These are phyloP conservation scores for Thumatha senex DNA, from an alignment of 2,888 invertebrate genomes.

Conservation along the genomic window DNA sequence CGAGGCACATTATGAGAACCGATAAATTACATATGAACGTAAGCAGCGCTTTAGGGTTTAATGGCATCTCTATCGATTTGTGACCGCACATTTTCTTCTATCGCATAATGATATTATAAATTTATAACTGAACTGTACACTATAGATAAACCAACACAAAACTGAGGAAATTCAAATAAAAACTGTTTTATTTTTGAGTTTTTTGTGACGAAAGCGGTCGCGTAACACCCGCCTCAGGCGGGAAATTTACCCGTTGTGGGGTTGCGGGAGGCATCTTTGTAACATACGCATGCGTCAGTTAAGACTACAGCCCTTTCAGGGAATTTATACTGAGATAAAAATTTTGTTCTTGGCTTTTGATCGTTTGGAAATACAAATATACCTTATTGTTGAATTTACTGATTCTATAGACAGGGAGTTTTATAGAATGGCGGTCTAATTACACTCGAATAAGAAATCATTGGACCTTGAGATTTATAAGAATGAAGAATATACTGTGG, in stretches of 20 bases:
- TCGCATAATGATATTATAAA: background rate
- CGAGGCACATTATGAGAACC: conserved; percentile 68
- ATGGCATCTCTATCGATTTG: conserved; percentile 47
- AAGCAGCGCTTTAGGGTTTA: conserved; percentile 44
- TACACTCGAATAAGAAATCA: background rate
- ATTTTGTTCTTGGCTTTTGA: conserved; percentile 37
- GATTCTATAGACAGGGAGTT: conserved; percentile 5
- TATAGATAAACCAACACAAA: conserved; percentile 9
- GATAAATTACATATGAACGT: conserved; percentile 55
- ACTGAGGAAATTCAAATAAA: conserved; percentile 15
- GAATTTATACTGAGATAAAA: conserved; percentile 30
- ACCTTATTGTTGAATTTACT: conserved; percentile 17
- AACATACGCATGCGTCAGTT: conserved; percentile 61
- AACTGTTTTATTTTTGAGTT: conserved; percentile 22
- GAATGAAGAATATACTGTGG: no score
- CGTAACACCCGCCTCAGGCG: conserved; percentile 57
- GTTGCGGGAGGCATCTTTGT: conserved; percentile 41
- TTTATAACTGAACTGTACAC: conserved; percentile 1
- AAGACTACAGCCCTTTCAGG: conserved; percentile 21
- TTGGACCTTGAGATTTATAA: no score
- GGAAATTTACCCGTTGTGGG: conserved; percentile 49
- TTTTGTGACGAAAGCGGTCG: conserved; percentile 39
- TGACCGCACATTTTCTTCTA: conserved; percentile 46
- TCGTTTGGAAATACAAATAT: conserved; percentile 15
- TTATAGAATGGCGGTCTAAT: background rate